Conservation (phyloP, 1,140 invertebrate genomes). For the Tetramorium parvispinum region DNA sequence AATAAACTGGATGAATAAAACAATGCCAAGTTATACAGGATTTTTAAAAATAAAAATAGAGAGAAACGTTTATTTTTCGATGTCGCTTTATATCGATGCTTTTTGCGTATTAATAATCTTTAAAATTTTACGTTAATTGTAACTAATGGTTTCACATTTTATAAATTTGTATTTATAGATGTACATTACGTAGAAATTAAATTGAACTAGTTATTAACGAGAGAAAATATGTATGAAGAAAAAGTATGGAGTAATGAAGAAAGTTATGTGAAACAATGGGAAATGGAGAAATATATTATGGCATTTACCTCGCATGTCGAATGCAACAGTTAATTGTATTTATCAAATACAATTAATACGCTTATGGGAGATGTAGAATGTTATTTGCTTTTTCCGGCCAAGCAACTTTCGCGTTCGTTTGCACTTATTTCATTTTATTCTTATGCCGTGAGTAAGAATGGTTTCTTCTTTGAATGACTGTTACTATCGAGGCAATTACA, state of each 20-base stretch:
- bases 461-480: constrained; percentile 28
- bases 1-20: background rate
- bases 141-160: background rate
- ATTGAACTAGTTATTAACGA: background rate
- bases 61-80: background rate
- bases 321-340: background rate
- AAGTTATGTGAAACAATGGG: background rate
- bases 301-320: background rate
- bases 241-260: background rate
- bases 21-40: background rate
- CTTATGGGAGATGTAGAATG: background rate
- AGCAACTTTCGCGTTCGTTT: constrained; percentile 17
- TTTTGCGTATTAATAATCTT: background rate
- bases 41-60: background rate
- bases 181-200: background rate
- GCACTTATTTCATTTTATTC: background rate
- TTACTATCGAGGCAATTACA: background rate
- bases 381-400: constrained; percentile 38
- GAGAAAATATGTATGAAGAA: background rate
- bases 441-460: constrained; percentile 1
- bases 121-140: background rate
- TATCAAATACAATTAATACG: background rate
- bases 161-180: background rate
- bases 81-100: background rate
- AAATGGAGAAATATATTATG: background rate